A percentile compares a stretch with the other conserved stretches of the same genome.
These are phyloP conservation scores for Platysternon megacephalum DNA, from an alignment of 2,113 vertebrate species.

Conservation along the genomic window DNA sequence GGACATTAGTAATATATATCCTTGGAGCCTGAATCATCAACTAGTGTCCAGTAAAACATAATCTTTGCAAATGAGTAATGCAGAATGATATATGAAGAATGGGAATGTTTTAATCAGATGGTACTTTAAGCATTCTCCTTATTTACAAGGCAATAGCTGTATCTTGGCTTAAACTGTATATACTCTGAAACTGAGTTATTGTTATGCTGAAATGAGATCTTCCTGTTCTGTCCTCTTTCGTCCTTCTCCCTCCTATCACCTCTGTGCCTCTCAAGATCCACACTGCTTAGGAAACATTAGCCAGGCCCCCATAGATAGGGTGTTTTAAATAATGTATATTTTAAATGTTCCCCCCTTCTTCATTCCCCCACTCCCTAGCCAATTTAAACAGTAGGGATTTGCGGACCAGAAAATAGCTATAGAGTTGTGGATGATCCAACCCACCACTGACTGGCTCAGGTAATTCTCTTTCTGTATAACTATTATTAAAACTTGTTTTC, in stretches of 20 bases:
- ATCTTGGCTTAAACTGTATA: neutral
- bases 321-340: accelerated
- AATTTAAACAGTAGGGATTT: neutral
- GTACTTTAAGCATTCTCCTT: neutral
- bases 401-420: neutral
- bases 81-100: neutral
- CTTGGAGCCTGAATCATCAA: neutral
- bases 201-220: neutral
- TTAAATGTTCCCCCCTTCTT: neutral
- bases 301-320: neutral
- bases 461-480: neutral
- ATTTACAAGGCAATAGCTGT: neutral
- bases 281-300: neutral
- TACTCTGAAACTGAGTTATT: neutral
- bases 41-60: neutral
- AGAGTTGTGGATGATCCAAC: neutral
- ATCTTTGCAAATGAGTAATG: neutral
- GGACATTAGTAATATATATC: neutral
- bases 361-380: neutral
- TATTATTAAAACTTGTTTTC: neutral
- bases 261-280: neutral
- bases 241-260: neutral
- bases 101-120: neutral
- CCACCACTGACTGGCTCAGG: neutral
- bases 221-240: neutral